Percentiles rank a stretch among this genome's conserved stretches.
These are phyloP conservation scores for Dryobates pubescens DNA, from an alignment of 2,797 vertebrate species.

Conservation along the genomic window DNA sequence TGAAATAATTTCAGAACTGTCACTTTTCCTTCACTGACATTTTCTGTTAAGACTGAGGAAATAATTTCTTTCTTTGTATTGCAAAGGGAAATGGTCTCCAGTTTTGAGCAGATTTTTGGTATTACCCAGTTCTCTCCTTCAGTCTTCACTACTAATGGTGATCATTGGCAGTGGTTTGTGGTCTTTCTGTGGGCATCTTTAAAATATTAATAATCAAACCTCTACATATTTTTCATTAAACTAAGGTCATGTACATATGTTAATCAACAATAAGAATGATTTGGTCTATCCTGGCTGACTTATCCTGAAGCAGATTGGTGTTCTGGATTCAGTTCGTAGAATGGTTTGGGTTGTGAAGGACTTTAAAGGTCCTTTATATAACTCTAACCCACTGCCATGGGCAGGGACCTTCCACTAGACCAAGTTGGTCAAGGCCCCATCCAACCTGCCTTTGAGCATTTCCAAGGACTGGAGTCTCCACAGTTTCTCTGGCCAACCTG, in stretches of 20 bases:
- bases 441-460: too few relatives aligned
- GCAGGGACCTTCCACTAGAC: too few relatives aligned
- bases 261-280: not conserved
- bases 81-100: not conserved
- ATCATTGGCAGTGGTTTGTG: not conserved
- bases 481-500: too few relatives aligned
- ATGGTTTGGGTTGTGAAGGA: too few relatives aligned
- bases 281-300: not conserved
- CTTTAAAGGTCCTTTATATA: too few relatives aligned
- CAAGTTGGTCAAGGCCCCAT: too few relatives aligned
- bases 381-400: too few relatives aligned
- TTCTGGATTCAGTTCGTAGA: not conserved
- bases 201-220: not conserved
- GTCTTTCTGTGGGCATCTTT: accelerated
- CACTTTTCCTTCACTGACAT: not conserved
- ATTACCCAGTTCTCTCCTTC: not conserved
- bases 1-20: constrained; percentile 17
- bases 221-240: not conserved
- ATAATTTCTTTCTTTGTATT: not conserved
- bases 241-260: not conserved
- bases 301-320: not conserved
- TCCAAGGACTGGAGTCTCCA: too few relatives aligned
- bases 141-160: not conserved
- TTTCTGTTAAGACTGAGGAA: not conserved
- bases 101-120: not conserved